phyloP scores from a whole-genome alignment of 2,113 vertebrate genomes.

The Pomatostomus ruficeps region DNA sequence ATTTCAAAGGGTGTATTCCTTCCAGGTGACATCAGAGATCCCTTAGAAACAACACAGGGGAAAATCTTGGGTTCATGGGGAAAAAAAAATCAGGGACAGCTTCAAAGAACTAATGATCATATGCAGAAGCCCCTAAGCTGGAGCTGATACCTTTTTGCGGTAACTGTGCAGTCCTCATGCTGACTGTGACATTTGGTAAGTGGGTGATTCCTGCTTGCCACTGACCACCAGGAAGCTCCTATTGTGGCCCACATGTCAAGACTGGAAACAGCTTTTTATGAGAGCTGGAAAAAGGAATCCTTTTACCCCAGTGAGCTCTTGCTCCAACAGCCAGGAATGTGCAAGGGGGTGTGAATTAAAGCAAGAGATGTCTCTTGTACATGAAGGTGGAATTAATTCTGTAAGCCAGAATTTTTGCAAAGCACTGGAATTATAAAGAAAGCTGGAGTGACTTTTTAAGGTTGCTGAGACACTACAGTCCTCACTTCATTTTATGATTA shows the following conservation, averaged over 20 bases:
- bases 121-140: neutral
- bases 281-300: neutral
- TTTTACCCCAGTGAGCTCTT: neutral
- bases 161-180: rapidly evolving
- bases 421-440: neutral
- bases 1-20: neutral
- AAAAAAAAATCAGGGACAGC: neutral
- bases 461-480: neutral
- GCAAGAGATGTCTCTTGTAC: neutral
- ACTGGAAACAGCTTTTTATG: neutral
- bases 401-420: neutral
- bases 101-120: neutral
- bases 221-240: neutral
- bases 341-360: neutral
- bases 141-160: neutral
- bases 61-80: rapidly evolving
- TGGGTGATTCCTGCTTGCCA: neutral
- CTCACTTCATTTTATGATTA: neutral
- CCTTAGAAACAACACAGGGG: neutral
- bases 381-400: neutral
- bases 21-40: neutral
- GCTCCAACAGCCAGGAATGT: neutral
- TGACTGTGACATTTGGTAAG: rapidly evolving
- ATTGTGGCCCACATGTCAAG: rapidly evolving
- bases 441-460: neutral